Conservation (phyloP, 2,113 vertebrate species). For the Labeo rohita region DNA sequence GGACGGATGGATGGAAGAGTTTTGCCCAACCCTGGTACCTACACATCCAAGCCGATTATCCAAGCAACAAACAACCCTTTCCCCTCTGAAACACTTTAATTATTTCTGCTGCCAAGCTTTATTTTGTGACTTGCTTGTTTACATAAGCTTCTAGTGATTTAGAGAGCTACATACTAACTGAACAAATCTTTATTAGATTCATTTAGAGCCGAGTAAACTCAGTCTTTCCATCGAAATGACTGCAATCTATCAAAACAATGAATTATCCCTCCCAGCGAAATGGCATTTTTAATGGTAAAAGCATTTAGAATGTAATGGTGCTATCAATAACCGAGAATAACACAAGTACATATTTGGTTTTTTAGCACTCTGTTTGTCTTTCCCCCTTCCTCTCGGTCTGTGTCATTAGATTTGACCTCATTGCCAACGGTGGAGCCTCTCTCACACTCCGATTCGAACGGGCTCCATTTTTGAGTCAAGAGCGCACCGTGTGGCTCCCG, state of each 20-base stretch:
- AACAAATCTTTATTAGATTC: conserved; percentile 55
- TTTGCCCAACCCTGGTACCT: not conserved
- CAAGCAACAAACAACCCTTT: not conserved
- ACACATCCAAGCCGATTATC: not conserved
- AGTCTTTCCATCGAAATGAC: conserved; percentile 49
- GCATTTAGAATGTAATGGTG: conserved; percentile 49
- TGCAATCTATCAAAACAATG: conserved; percentile 56
- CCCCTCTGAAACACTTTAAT: conserved; percentile 13
- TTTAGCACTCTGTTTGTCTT: not conserved
- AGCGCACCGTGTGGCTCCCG: conserved; percentile 95
- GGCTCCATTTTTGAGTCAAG: conserved; percentile 96
- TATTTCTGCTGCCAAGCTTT: conserved; percentile 17
- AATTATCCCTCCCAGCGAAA: conserved; percentile 51
- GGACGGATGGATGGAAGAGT: not conserved
- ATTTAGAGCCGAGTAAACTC: conserved; percentile 42
- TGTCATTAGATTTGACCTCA: conserved; percentile 90
- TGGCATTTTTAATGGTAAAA: conserved; percentile 55
- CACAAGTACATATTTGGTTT: conserved; percentile 49
- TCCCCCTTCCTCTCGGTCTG: conserved; percentile 17
- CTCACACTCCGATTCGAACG: conserved; percentile 95
- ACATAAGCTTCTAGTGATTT: conserved; percentile 42
- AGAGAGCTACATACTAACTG: conserved; percentile 35
- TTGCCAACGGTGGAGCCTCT: conserved; percentile 93
- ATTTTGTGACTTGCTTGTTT: not conserved
- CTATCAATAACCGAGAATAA: conserved; percentile 52